These are phyloP conservation scores for Telmatochromis sp. DNA, from an alignment of 2,113 vertebrate genomes.

Conservation along the genomic window DNA sequence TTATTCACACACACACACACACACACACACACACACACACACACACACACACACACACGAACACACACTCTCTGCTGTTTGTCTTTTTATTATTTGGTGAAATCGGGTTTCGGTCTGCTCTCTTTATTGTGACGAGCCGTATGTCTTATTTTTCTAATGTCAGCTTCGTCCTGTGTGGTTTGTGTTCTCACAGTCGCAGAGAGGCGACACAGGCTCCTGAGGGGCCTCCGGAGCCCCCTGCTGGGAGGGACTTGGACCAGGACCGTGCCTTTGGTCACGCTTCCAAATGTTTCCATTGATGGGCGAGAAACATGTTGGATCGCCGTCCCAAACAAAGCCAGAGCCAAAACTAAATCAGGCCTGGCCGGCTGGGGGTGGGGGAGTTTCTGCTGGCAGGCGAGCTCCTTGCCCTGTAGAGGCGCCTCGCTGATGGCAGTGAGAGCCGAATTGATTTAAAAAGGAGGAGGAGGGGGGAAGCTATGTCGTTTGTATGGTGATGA, in stretches of 20 bases:
- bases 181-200: neutral
- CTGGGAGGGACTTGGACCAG: constrained; percentile 9
- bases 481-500: neutral
- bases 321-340: neutral
- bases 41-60: neutral
- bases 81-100: neutral
- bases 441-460: neutral
- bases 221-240: neutral
- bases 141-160: neutral
- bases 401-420: neutral
- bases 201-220: neutral
- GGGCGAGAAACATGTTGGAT: constrained; percentile 21
- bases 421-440: neutral
- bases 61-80: neutral
- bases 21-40: neutral
- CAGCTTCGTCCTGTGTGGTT: constrained; percentile 14
- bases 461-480: neutral
- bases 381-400: neutral
- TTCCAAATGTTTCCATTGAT: constrained; percentile 47
- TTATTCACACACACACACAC: neutral
- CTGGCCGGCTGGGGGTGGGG: neutral
- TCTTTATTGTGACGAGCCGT: neutral
- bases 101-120: neutral
- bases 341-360: neutral
- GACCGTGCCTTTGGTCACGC: constrained; percentile 35